Conservation (phyloP, 2,888 invertebrate species). For the Limenitis camilla region DNA sequence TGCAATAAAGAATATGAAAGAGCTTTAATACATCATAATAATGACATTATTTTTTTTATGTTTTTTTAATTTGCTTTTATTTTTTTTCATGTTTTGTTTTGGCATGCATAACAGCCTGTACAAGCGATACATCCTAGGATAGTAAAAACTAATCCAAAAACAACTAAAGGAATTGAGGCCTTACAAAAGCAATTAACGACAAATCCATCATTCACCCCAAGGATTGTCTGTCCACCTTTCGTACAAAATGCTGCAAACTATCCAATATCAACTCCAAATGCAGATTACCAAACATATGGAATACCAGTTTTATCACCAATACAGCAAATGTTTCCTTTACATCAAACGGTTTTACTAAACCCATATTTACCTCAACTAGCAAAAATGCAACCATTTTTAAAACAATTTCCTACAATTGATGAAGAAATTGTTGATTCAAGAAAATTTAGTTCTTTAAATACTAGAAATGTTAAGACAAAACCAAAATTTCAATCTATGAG, state of each 20-base stretch:
- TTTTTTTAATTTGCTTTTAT: conserved; percentile 54
- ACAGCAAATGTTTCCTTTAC: conserved; percentile 64
- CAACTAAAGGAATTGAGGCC: conserved; percentile 51
- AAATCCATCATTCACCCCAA: conserved; percentile 66
- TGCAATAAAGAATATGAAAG: background rate
- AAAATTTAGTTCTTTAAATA: conserved; percentile 65
- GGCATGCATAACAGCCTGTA: conserved; percentile 67
- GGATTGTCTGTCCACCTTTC: conserved; percentile 65
- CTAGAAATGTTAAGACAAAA: conserved; percentile 50
- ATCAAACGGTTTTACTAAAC: conserved; percentile 60
- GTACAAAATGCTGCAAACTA: conserved; percentile 54
- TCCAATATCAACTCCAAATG: conserved; percentile 38
- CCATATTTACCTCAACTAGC: conserved; percentile 56
- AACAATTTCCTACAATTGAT: conserved; percentile 60
- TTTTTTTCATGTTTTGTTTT: conserved; percentile 66
- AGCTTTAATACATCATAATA: too few species aligned
- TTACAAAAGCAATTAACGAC: conserved; percentile 66
- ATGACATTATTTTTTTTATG: too few species aligned
- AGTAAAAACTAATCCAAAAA: conserved; percentile 56
- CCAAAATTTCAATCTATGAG: conserved; percentile 68
- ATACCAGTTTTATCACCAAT: conserved; percentile 61
- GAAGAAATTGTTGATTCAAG: conserved; percentile 51
- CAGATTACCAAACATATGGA: conserved; percentile 47
- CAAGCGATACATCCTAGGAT: conserved; percentile 73
- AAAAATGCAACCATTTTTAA: conserved; percentile 42